phyloP scores from a whole-genome alignment of 2,888 invertebrate species.

The Epsilonema sp. region DNA sequence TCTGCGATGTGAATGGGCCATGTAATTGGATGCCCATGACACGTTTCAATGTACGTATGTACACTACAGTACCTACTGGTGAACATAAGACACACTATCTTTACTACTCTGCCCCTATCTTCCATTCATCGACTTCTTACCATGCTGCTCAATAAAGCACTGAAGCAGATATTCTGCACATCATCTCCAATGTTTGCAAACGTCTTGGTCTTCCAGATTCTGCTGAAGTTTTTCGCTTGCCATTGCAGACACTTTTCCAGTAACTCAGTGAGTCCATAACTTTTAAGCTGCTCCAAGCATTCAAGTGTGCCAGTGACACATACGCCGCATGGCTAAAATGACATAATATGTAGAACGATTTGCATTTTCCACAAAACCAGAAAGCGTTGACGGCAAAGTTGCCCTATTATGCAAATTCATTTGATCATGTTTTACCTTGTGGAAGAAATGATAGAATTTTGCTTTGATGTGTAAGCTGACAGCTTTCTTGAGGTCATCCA shows the following conservation, averaged over 20 bases:
- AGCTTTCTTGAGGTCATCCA: constrained; percentile 76
- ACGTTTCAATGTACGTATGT: too few relatives aligned
- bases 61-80: too few relatives aligned
- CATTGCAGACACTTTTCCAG: constrained; percentile 60
- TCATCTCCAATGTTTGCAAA: constrained; percentile 66
- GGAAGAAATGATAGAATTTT: constrained; percentile 81
- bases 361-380: too few relatives aligned
- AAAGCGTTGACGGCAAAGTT: too few relatives aligned
- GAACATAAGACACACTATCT: too few relatives aligned
- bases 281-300: constrained; percentile 60
- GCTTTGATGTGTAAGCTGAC: constrained; percentile 64
- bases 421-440: too few relatives aligned
- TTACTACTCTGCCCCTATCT: too few relatives aligned
- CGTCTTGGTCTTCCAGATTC: constrained; percentile 73
- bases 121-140: too few relatives aligned
- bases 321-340: constrained; percentile 56
- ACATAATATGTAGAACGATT: too few relatives aligned
- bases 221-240: constrained; percentile 63
- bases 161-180: constrained; percentile 25
- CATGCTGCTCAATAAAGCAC: constrained; percentile 18
- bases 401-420: too few relatives aligned
- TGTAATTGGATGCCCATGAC: too few relatives aligned
- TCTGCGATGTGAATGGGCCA: too few relatives aligned
- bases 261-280: constrained; percentile 65
- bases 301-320: constrained; percentile 69